A percentile compares a stretch with the other conserved stretches of the same genome.
Evolutionary conservation across 2,113 vertebrate species (phyloP).

Genomic region (Pimephales promelas): DNA sequence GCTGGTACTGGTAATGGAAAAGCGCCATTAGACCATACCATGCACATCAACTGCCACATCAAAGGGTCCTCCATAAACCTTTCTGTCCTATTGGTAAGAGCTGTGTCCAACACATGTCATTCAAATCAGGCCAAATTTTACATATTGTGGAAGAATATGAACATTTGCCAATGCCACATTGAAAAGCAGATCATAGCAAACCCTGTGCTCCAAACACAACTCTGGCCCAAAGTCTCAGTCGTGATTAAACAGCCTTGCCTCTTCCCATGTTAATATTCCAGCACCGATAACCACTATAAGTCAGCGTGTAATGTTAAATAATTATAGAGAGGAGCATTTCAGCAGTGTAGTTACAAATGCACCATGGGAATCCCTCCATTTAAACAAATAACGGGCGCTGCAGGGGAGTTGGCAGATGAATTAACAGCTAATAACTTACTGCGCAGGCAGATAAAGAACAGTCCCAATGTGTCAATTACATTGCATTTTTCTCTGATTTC

Average conservation of each 20-base stretch:
- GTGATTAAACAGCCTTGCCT: conserved; percentile 74
- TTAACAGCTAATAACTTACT: conserved; percentile 99
- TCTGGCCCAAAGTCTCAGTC: conserved; percentile 70
- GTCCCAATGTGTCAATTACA: conserved; percentile 81
- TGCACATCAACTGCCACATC: neutral
- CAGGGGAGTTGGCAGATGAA: conserved; percentile 95
- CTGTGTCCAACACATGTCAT: neutral
- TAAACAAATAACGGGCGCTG: conserved; percentile 98
- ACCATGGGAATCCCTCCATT: conserved; percentile 97
- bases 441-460: conserved; percentile 79
- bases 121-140: neutral
- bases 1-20: no score
- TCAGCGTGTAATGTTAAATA: conserved; percentile 98
- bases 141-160: neutral
- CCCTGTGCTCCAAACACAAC: neutral
- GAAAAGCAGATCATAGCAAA: conserved; percentile 21
- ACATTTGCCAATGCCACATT: neutral
- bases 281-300: conserved; percentile 96
- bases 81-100: neutral
- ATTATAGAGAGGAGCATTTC: conserved; percentile 93
- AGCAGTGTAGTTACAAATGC: conserved; percentile 98
- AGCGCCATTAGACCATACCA: no score
- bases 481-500: conserved; percentile 75
- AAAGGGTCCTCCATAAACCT: neutral
- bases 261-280: conserved; percentile 84